Conservation (phyloP, 2,888 invertebrate genomes). For the Ormyrus thymus region DNA sequence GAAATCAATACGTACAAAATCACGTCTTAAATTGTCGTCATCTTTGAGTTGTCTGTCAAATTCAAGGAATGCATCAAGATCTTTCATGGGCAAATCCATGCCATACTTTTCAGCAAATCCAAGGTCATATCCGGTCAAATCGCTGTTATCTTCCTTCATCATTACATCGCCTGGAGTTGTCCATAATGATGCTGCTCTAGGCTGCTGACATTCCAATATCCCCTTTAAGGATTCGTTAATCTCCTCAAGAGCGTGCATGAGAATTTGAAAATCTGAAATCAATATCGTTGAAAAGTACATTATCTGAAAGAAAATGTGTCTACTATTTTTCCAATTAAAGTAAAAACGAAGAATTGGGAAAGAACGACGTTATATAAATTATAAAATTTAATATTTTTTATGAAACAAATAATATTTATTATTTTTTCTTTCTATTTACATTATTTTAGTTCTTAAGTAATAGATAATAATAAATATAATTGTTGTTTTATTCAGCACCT, state of each 20-base stretch:
- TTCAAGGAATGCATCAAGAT: slow-evolving; percentile 9
- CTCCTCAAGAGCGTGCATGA: slow-evolving; percentile 15
- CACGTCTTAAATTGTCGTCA: background rate
- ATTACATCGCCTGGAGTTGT: background rate
- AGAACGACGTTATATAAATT: too few relatives aligned
- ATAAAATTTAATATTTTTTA: too few relatives aligned
- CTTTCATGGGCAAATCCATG: slow-evolving; percentile 20
- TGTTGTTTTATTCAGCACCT: too few relatives aligned
- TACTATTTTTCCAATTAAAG: too few relatives aligned
- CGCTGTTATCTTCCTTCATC: background rate
- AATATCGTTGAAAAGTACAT: background rate
- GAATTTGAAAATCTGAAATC: slow-evolving; percentile 22
- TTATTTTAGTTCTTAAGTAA: too few relatives aligned
- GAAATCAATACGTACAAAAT: slow-evolving; percentile 28
- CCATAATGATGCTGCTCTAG: background rate
- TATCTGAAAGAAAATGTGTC: background rate
- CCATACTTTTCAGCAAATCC: slow-evolving; percentile 21
- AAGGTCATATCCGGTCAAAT: background rate
- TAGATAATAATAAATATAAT: too few relatives aligned
- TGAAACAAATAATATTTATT: too few relatives aligned
- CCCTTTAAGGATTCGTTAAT: slow-evolving; percentile 4
- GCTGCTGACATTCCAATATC: background rate
- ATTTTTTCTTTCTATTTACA: too few relatives aligned
- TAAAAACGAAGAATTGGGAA: too few relatives aligned
- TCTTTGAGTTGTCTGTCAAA: slow-evolving; percentile 19